Conservation (phyloP, 2,888 invertebrate genomes). For the Gasteruption jaculator region DNA sequence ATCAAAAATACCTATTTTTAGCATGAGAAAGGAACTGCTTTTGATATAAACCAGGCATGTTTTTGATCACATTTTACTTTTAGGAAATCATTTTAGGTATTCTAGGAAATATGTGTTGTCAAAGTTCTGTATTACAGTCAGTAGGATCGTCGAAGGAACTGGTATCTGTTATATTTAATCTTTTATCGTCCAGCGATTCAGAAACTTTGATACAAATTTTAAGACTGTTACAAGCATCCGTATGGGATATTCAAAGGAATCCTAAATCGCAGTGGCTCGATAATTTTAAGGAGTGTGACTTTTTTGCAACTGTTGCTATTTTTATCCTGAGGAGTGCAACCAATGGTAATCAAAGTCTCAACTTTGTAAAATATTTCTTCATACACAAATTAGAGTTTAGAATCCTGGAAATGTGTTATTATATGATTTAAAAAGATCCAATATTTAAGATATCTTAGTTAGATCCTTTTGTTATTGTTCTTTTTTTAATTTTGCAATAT, state of each 20-base stretch:
- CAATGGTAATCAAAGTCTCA: conserved; percentile 55
- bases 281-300: conserved; percentile 38
- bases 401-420: no score
- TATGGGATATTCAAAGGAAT: conserved; percentile 44
- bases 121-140: conserved; percentile 58
- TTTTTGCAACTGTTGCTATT: conserved; percentile 59
- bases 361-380: no score
- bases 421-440: no score
- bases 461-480: no score
- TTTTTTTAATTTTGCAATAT: neutral
- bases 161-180: conserved; percentile 57
- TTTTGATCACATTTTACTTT: conserved; percentile 20
- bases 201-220: conserved; percentile 71
- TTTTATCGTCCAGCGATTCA: conserved; percentile 63
- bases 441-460: no score
- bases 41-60: neutral
- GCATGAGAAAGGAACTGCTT: neutral
- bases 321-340: conserved; percentile 74
- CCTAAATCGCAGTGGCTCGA: conserved; percentile 33
- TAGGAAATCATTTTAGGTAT: conserved; percentile 82
- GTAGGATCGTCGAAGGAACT: conserved; percentile 59
- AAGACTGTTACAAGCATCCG: conserved; percentile 56
- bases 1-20: no score
- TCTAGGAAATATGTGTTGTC: conserved; percentile 77
- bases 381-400: no score